Base-by-base conservation (phyloP, 1,140 invertebrate species). In the Tyrophagus putrescentiae region DNA sequence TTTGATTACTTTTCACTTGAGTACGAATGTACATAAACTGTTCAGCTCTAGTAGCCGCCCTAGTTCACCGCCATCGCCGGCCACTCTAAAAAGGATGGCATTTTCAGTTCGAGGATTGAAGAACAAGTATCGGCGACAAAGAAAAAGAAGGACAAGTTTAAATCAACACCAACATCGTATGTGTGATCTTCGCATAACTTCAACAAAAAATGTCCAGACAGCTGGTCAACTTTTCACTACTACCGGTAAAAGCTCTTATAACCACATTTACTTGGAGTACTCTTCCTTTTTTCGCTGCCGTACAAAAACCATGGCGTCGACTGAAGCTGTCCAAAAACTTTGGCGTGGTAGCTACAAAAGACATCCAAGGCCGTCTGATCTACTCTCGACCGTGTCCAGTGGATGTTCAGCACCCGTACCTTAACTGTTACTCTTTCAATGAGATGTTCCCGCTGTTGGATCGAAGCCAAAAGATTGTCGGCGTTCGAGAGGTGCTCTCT, bases 251-350 rank as follows among this genome's bases (percentile, higher is more conserved):
- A 62, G 65, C 64, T 13, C 64, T 76, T 11, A 70, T 76, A 21
- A 68, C 68, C 52, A 32, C 91, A 57, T 93, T 85, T 74, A 89
- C 93, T 72, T 76, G 92, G 63, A 73, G 93, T 65, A 91, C 88
- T 45, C 86, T 88, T 72, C 87, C 90, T 39, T 77, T 92, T 0
- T 93, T 92, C 73, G 78, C 88, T 64, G 73, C 92, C 29, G 72
- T 91, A 54, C 87, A 93, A 70, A 77, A 82, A 65, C 91, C 91
- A 58, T 93, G 89, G 85, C 81, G 82, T 39, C 68, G 65, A 61
- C 61, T 66, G 29, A 65, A 64, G 59, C 16, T n/a, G n/a, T 6
- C 2, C 36, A 39, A 42, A 39, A 29, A 34, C 25, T 57, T 39
- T 11, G 33, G 2, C 31, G 25, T 42, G 18, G 11, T 11, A 5